A percentile compares a stretch with the other conserved stretches of the same genome.
phyloP scores from a whole-genome alignment of 2,797 vertebrate genomes.

The Limosa lapponica region DNA sequence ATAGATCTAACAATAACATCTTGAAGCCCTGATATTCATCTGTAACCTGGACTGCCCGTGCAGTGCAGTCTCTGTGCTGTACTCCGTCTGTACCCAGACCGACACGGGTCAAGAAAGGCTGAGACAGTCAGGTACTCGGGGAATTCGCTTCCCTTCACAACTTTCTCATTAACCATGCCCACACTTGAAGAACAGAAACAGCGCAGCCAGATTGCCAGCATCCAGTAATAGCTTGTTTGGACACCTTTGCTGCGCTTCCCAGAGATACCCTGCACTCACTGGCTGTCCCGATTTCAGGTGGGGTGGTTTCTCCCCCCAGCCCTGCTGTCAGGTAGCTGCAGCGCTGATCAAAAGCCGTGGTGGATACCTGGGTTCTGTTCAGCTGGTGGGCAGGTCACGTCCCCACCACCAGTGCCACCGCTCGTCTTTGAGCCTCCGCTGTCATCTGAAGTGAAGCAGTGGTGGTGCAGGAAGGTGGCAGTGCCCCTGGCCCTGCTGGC shows the following conservation, averaged over 20 bases:
- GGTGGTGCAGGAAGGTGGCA: neutral
- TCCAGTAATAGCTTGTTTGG: neutral
- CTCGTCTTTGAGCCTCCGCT: fast-evolving
- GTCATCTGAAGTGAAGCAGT: fast-evolving
- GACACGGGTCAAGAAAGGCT: slow-evolving; percentile 33
- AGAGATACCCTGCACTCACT: fast-evolving
- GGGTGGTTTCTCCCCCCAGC: fast-evolving
- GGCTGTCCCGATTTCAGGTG: fast-evolving
- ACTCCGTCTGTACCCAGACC: slow-evolving; percentile 40
- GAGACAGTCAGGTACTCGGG: slow-evolving; percentile 14
- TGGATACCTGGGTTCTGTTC: neutral
- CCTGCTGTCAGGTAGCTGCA: neutral
- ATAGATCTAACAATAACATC: slow-evolving; percentile 72
- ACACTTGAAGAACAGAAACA: slow-evolving; percentile 55
- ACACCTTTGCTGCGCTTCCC: neutral
- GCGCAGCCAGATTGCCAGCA: neutral
- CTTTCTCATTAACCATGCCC: slow-evolving; percentile 55
- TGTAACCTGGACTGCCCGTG: slow-evolving; percentile 62
- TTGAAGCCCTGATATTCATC: slow-evolving; percentile 65
- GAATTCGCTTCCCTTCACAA: slow-evolving; percentile 50
- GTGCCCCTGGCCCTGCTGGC: neutral
- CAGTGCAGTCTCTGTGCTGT: slow-evolving; percentile 60
- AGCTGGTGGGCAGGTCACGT: neutral
- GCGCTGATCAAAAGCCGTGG: neutral
- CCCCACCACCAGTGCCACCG: neutral